Evolutionary conservation across 1,140 invertebrate genomes (phyloP).

Genomic region (Drosophila repleta): DNA sequence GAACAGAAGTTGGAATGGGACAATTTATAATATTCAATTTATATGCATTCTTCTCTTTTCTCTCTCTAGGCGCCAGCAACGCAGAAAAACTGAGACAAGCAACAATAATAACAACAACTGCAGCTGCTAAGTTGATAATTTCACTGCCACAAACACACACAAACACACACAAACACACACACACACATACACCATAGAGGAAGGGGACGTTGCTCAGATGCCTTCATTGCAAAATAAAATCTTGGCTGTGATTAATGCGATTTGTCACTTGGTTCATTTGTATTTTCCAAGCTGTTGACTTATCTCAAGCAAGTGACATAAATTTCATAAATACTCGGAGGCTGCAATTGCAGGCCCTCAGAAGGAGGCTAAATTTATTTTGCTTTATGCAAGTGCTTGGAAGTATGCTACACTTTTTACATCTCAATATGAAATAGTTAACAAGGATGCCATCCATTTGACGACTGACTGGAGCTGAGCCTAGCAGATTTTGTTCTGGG

Average conservation of each 20-base stretch:
- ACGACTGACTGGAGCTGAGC: not conserved
- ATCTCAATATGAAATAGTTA: slow-evolving; percentile 4
- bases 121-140: slow-evolving; percentile 76
- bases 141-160: slow-evolving; percentile 40
- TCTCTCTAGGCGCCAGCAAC: slow-evolving; percentile 5
- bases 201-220: slow-evolving; percentile 6
- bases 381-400: not conserved
- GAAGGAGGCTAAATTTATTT: slow-evolving; percentile 4
- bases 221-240: slow-evolving; percentile 48
- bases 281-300: slow-evolving; percentile 79
- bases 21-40: slow-evolving; percentile 83
- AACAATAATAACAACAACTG: slow-evolving; percentile 52
- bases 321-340: slow-evolving; percentile 69
- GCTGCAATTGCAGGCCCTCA: slow-evolving; percentile 18
- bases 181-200: not conserved
- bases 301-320: slow-evolving; percentile 44
- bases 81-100: slow-evolving; percentile 37
- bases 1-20: slow-evolving; percentile 60
- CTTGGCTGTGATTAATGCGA: slow-evolving; percentile 75
- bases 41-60: slow-evolving; percentile 69
- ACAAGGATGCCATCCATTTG: slow-evolving; percentile 4
- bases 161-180: slow-evolving; percentile 3
- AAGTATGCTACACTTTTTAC: slow-evolving; percentile 41
- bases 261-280: slow-evolving; percentile 81
- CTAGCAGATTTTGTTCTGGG: not conserved